Evolutionary conservation across 2,797 vertebrate species (phyloP), one percentile per base, ranked within the genome.

Genomic region (Capromys pilorides): DNA sequence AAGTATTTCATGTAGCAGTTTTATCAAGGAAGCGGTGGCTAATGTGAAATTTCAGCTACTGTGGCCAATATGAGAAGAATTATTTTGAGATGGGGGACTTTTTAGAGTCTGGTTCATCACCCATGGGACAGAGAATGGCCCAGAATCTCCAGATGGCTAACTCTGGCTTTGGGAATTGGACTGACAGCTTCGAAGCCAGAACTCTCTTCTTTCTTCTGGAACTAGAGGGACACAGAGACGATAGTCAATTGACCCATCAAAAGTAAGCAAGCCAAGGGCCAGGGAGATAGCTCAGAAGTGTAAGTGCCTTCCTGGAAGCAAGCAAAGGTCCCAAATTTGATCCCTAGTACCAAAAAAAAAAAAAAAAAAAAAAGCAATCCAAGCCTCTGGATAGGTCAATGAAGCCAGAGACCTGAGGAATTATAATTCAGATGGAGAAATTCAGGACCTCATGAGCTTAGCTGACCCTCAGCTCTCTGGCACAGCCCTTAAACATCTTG

Each of bases 1-100:
- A 89, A 69, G 22, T 80, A 87, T 39, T 59, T 88, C 80, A 49
- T 73, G 28, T 95, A 89, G 90, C 90, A 95, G n/a, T 2, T 9
- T 26, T 85, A 75, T 26, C 77, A 57, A 73, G 19, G 24, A 95
- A 90, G 69, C 61, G 81, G 59, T 85, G 80, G 66, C 84, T 87
- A 86, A 78, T 59, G 45, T 92, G 82, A 83, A 54, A 77, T 88
- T 94, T 93, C 78, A 90, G 80, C 59, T 31, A 41, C 18, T n/a
- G 45, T 61, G 69, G 39, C 51, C 89, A 88, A 33, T 59, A 28
- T 18, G 41, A 26, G 89, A 21, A 59, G 79, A 93, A 49, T 67
- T 86, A 86, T 69, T 94, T 64, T 88, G 85, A 96, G 57, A 61
- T 7, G 39, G 77, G n/a, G 8, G 12, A 22, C 75, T 93, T 90